Evolutionary conservation across 2,888 invertebrate genomes (phyloP).

Genomic region (Gastrophysa polygoni): DNA sequence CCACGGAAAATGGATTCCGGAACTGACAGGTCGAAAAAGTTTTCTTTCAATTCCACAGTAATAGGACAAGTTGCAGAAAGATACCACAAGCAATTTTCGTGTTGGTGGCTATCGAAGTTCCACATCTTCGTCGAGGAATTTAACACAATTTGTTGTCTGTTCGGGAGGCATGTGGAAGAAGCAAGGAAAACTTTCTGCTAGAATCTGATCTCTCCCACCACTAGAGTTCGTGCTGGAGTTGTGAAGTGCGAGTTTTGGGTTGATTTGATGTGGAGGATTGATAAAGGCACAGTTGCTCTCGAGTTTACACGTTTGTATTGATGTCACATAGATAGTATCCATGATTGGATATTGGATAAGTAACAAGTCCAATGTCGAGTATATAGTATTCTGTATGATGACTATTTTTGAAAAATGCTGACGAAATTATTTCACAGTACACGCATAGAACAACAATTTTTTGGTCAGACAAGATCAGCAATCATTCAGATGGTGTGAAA

Average conservation of each 20-base stretch:
- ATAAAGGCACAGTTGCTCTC: neutral
- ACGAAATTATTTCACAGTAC: too few relatives aligned
- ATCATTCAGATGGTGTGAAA: too few relatives aligned
- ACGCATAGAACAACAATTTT: too few relatives aligned
- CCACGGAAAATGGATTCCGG: slow-evolving; percentile 11
- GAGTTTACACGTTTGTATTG: neutral
- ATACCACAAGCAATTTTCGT: slow-evolving; percentile 35
- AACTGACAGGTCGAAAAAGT: slow-evolving; percentile 21
- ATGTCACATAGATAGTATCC: too few relatives aligned
- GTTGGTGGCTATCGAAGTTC: slow-evolving; percentile 23
- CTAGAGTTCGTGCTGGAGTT: neutral
- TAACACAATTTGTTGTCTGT: slow-evolving; percentile 28
- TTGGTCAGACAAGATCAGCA: too few relatives aligned
- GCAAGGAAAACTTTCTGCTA: neutral
- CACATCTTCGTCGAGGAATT: slow-evolving; percentile 20
- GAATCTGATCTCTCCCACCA: neutral
- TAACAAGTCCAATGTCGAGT: too few relatives aligned
- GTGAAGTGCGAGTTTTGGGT: neutral
- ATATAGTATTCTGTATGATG: too few relatives aligned
- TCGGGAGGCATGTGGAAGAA: slow-evolving; percentile 10
- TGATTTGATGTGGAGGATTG: neutral
- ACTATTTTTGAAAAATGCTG: too few relatives aligned
- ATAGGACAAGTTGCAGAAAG: slow-evolving; percentile 36
- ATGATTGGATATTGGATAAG: too few relatives aligned
- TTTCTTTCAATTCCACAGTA: slow-evolving; percentile 36